A percentile compares a stretch with the other conserved stretches of the same genome.
These are phyloP conservation scores for Bombus haemorrhoidalis DNA, from an alignment of 1,140 invertebrate genomes.

Conservation along the genomic window DNA sequence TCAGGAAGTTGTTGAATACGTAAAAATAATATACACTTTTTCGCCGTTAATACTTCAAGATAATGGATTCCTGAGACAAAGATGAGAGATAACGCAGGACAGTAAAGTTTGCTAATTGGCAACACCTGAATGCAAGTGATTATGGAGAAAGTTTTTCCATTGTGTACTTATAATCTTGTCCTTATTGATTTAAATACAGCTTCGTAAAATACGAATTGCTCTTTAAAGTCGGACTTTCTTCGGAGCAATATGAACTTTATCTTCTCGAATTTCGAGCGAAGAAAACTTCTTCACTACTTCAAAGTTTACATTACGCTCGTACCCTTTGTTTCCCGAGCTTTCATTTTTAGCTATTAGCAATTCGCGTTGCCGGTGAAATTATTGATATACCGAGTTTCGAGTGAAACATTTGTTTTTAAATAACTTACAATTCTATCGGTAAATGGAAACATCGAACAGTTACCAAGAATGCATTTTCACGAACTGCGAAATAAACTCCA, in stretches of 20 bases:
- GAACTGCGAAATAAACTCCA: background rate
- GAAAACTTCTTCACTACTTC: slow-evolving; percentile 18
- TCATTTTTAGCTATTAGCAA: slow-evolving; percentile 9
- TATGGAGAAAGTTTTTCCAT: slow-evolving; percentile 52
- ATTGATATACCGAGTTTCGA: background rate
- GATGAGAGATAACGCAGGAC: slow-evolving; percentile 19
- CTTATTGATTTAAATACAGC: slow-evolving; percentile 50
- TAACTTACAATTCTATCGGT: background rate
- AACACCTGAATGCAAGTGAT: slow-evolving; percentile 40
- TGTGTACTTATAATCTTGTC: slow-evolving; percentile 37
- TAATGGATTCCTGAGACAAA: slow-evolving; percentile 17
- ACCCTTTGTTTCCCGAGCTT: background rate
- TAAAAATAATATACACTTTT: background rate
- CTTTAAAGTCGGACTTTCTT: background rate
- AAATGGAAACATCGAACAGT: background rate
- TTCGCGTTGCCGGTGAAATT: background rate
- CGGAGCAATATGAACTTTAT: slow-evolving; percentile 12
- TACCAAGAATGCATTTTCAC: background rate
- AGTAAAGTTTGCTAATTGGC: slow-evolving; percentile 39
- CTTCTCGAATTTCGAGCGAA: slow-evolving; percentile 5
- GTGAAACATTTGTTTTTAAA: background rate
- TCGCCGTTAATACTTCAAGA: background rate
- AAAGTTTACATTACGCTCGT: slow-evolving; percentile 2
- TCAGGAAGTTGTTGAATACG: background rate
- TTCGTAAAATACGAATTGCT: slow-evolving; percentile 31